Conservation (phyloP, 2,888 invertebrate species). For the Piscicola geometra region DNA sequence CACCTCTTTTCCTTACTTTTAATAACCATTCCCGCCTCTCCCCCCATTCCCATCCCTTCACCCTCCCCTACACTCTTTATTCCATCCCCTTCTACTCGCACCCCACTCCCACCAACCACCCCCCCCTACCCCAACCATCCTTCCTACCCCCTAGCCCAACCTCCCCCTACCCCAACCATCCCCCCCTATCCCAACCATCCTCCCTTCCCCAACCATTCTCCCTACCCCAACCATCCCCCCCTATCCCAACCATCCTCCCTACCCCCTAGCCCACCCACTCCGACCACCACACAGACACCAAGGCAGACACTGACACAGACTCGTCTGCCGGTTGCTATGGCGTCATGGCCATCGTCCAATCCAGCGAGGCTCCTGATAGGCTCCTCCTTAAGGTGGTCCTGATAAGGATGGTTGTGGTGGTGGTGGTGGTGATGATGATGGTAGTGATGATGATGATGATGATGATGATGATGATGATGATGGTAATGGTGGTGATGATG, state of each 20-base stretch:
- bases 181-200: background rate
- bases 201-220: background rate
- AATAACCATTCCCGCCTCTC: too few relatives aligned
- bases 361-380: conserved; percentile 8
- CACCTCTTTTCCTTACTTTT: too few relatives aligned
- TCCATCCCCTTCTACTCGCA: too few relatives aligned
- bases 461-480: background rate
- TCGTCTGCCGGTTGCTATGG: conserved; percentile 33
- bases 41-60: too few relatives aligned
- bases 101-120: too few relatives aligned
- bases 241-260: background rate
- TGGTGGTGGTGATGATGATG: conserved; percentile 7
- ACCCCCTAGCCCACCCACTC: background rate
- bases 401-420: background rate
- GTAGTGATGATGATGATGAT: background rate
- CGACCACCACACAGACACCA: conserved; percentile 2
- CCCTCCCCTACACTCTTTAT: too few relatives aligned
- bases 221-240: background rate
- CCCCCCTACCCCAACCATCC: too few relatives aligned
- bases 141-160: too few relatives aligned
- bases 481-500: background rate
- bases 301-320: too few relatives aligned
- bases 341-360: conserved; percentile 29
- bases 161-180: too few relatives aligned
- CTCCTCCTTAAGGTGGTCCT: conserved; percentile 14